These are phyloP conservation scores for Patagioenas fasciata DNA, from an alignment of 2,113 vertebrate species.

Conservation along the genomic window DNA sequence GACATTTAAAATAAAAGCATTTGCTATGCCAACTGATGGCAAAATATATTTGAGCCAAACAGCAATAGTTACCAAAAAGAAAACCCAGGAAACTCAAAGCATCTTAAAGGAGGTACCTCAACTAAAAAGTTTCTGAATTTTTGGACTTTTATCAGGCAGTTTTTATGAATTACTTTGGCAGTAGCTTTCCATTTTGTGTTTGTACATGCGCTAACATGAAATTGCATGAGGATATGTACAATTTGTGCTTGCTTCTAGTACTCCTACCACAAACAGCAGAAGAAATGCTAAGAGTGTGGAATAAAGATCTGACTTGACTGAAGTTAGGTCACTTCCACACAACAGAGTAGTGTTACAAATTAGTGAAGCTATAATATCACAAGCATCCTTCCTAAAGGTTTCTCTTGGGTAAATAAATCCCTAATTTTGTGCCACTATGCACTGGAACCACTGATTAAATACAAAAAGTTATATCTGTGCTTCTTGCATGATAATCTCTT, in stretches of 20 bases:
- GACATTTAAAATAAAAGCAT: conserved; percentile 17
- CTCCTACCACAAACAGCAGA: not conserved
- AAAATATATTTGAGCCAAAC: not conserved
- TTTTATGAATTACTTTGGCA: not conserved
- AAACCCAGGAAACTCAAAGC: not conserved
- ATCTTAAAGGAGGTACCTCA: not conserved
- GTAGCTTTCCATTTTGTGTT: not conserved
- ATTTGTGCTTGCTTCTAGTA: not conserved
- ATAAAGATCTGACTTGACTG: not conserved
- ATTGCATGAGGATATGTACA: not conserved
- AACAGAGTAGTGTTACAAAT: not conserved
- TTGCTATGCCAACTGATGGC: not conserved
- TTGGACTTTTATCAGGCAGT: not conserved
- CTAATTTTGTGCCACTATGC: not conserved
- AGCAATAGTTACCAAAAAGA: not conserved
- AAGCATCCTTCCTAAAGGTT: not conserved
- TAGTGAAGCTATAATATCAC: not conserved
- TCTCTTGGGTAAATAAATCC: not conserved
- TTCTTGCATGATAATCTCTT: not conserved
- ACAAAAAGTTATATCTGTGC: not conserved
- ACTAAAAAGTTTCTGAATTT: not conserved
- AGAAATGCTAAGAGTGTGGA: not conserved
- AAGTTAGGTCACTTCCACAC: not conserved
- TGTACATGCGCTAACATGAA: not conserved
- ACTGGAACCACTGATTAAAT: not conserved